These are phyloP conservation scores for Thumatha senex DNA, from an alignment of 2,888 invertebrate genomes.

Conservation along the genomic window DNA sequence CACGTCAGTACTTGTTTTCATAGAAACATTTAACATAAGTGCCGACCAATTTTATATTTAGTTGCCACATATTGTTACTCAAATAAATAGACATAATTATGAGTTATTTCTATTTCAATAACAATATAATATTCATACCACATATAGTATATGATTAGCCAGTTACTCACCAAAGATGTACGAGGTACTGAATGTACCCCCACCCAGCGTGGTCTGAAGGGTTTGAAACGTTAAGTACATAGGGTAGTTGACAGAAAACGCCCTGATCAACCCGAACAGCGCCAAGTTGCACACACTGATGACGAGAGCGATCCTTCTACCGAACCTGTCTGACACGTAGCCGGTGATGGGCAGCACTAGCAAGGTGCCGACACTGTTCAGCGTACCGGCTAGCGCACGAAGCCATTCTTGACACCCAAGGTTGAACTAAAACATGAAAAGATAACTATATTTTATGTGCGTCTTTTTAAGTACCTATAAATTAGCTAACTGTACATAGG, in stretches of 20 bases:
- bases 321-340: constrained; percentile 86
- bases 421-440: constrained; percentile 77
- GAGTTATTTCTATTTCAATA: no score
- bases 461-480: no score
- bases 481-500: no score
- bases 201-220: constrained; percentile 78
- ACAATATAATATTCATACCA: no score
- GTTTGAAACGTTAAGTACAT: constrained; percentile 81
- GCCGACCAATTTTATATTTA: no score
- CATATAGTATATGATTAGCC: no score
- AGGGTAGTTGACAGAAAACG: constrained; percentile 81
- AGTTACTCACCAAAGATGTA: constrained; percentile 67
- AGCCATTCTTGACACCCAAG: constrained; percentile 88
- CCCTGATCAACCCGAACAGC: constrained; percentile 76
- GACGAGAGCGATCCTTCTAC: constrained; percentile 77
- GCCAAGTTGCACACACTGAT: constrained; percentile 70
- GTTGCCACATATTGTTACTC: no score
- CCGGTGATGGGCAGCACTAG: constrained; percentile 87
- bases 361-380: constrained; percentile 87
- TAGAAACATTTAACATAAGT: no score
- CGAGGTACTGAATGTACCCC: constrained; percentile 79
- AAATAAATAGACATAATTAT: no score
- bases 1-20: no score
- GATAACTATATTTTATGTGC: no score
- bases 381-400: constrained; percentile 87